Percentiles rank a stretch among this genome's conserved stretches.
phyloP scores from a whole-genome alignment of 2,888 invertebrate species.

The Resseliella maxima region DNA sequence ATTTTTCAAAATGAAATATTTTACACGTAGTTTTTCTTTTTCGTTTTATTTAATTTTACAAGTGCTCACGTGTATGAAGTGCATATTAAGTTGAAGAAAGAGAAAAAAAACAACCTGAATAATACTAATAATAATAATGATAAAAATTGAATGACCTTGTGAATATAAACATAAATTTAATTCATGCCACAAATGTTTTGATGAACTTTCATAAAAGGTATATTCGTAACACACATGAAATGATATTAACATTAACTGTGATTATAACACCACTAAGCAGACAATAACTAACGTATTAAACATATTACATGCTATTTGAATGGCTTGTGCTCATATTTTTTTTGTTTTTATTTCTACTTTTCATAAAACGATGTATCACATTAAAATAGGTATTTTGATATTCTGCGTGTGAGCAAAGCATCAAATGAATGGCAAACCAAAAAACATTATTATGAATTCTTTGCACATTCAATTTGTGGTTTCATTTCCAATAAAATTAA shows the following conservation, averaged over 20 bases:
- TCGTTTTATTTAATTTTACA: too few relatives aligned
- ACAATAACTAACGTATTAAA: background rate
- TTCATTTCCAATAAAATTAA: background rate
- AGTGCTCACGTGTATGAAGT: too few relatives aligned
- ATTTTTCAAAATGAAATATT: too few relatives aligned
- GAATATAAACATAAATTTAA: background rate
- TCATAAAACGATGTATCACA: background rate
- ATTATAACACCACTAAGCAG: conserved; percentile 6
- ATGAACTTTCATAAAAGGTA: conserved; percentile 21
- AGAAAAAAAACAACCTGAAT: too few relatives aligned
- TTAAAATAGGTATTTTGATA: background rate
- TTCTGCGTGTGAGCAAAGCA: background rate
- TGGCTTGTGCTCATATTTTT: conserved; percentile 31
- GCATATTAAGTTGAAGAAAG: too few relatives aligned
- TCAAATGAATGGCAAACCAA: too few relatives aligned
- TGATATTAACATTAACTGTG: conserved; percentile 11
- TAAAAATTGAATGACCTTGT: background rate
- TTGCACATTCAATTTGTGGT: background rate
- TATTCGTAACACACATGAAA: background rate
- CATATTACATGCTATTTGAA: background rate
- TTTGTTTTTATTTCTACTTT: background rate
- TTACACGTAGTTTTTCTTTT: background rate
- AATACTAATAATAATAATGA: too few relatives aligned
- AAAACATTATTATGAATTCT: conserved; percentile 29
- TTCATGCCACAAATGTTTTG: conserved; percentile 20